Evolutionary conservation across 2,888 invertebrate genomes (phyloP).

Genomic region (Tethea ocularis): DNA sequence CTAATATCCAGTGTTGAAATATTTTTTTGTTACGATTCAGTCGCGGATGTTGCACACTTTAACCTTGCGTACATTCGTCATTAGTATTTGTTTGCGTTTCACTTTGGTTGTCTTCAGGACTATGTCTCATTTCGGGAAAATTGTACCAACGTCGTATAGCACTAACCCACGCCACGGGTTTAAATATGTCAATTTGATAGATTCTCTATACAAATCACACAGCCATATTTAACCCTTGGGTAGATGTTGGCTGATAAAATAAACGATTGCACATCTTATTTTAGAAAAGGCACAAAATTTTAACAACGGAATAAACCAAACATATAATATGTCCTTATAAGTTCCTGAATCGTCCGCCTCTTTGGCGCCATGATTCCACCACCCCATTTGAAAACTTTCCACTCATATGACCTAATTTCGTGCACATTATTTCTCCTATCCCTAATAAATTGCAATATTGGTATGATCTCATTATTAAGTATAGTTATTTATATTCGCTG

Average conservation of each 20-base stretch:
- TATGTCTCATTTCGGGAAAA: neutral
- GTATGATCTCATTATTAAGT: no score
- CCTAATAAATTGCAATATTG: constrained; percentile 1
- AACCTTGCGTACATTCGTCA: constrained; percentile 34
- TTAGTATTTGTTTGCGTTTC: constrained; percentile 33
- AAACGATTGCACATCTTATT: no score
- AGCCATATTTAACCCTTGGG: no score
- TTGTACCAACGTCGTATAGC: no score
- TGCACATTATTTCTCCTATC: constrained; percentile 26
- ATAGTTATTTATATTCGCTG: no score
- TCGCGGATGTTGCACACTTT: constrained; percentile 40
- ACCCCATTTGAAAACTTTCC: constrained; percentile 33
- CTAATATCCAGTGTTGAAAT: constrained; percentile 45
- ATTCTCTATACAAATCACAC: no score
- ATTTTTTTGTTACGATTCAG: constrained; percentile 31
- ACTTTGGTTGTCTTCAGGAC: constrained; percentile 31
- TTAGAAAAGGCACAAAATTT: neutral
- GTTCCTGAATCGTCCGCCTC: constrained; percentile 23
- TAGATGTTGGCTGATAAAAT: neutral
- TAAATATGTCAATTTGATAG: no score
- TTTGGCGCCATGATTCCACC: constrained; percentile 29
- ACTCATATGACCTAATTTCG: constrained; percentile 28
- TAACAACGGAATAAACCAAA: no score
- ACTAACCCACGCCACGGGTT: no score
- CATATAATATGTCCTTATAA: constrained; percentile 1